Evolutionary conservation across 2,888 invertebrate genomes (phyloP).

Genomic region (Hypomecis atomaria): DNA sequence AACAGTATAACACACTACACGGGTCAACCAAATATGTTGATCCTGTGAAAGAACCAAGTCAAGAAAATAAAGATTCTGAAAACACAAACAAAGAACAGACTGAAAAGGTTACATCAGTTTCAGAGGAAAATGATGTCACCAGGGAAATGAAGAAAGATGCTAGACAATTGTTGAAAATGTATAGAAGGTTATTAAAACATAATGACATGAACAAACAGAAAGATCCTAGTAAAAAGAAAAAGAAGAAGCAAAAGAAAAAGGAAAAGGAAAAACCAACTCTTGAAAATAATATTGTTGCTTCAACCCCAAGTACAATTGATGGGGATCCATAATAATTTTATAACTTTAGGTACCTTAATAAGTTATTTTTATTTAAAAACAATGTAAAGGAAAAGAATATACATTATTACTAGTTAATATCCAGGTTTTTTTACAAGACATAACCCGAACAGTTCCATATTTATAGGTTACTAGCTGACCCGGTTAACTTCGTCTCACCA

Average conservation of each 20-base stretch:
- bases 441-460: too few relatives aligned
- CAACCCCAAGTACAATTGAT: neutral
- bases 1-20: conserved; percentile 81
- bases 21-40: conserved; percentile 70
- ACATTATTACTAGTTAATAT: too few relatives aligned
- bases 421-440: too few relatives aligned
- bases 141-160: conserved; percentile 75
- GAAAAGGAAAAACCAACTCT: conserved; percentile 33
- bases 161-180: conserved; percentile 77
- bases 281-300: conserved; percentile 1
- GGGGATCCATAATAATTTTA: neutral
- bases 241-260: conserved; percentile 59
- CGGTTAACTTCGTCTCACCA: too few relatives aligned
- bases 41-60: conserved; percentile 55
- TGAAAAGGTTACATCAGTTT: neutral
- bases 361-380: too few relatives aligned
- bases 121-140: conserved; percentile 40
- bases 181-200: conserved; percentile 73
- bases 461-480: too few relatives aligned
- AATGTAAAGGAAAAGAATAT: too few relatives aligned
- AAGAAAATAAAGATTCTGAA: conserved; percentile 39
- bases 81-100: conserved; percentile 11
- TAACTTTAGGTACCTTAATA: neutral
- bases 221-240: conserved; percentile 67
- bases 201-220: conserved; percentile 65